A percentile compares a stretch with the other conserved stretches of the same genome.
Conservation (phyloP, 2,797 vertebrate species). For the Novumbra hubbsi region DNA sequence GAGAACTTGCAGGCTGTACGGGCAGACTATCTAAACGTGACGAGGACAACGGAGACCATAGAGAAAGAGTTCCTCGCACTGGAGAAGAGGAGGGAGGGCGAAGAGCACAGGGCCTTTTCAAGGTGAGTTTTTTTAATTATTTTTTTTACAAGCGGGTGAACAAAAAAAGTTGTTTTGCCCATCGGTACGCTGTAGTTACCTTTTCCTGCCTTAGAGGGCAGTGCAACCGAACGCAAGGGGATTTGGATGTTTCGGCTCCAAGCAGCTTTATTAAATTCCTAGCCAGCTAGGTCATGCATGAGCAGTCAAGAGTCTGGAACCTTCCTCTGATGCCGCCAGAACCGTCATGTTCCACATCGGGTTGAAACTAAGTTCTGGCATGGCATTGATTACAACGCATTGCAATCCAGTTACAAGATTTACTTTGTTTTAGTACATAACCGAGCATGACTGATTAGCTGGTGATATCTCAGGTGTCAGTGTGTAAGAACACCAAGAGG, state of each 20-base stretch:
- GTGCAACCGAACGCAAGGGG: not conserved
- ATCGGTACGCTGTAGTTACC: no score
- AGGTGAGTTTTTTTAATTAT: no score
- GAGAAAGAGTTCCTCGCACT: conserved; percentile 72
- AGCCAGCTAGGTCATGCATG: conserved; percentile 28
- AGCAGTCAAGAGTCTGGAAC: conserved; percentile 20
- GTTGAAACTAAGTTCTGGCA: conserved; percentile 24
- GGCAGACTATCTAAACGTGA: conserved; percentile 63
- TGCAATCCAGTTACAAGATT: not conserved
- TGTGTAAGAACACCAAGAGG: not conserved
- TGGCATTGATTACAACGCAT: not conserved
- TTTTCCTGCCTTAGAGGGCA: not conserved
- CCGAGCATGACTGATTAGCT: not conserved
- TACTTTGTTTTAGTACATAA: not conserved
- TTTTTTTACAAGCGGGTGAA: no score
- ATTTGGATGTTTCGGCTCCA: not conserved
- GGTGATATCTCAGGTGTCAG: not conserved
- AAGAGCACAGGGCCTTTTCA: conserved; percentile 51
- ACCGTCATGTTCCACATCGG: conserved; percentile 44
- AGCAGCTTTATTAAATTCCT: conserved; percentile 28
- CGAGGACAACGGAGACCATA: conserved; percentile 69
- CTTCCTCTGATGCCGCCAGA: conserved; percentile 31
- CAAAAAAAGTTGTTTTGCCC: no score
- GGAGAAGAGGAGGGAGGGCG: conserved; percentile 70
- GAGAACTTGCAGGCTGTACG: conserved; percentile 68